phyloP scores from a whole-genome alignment of 2,797 vertebrate genomes.

The Sebastes matsubarae region DNA sequence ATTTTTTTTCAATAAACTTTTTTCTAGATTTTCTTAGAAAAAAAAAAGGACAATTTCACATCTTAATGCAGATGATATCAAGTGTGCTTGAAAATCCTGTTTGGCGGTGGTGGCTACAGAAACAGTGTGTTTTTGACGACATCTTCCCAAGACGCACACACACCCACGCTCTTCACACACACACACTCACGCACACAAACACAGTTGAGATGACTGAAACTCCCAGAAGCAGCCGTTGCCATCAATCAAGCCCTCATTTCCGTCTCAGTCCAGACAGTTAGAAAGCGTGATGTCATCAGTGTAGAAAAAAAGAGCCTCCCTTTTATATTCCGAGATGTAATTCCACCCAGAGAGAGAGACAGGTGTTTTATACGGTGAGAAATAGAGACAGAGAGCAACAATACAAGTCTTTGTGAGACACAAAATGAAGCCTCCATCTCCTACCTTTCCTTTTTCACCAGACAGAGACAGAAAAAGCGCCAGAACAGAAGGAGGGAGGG shows the following conservation, averaged over 20 bases:
- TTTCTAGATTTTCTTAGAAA: conserved; percentile 88
- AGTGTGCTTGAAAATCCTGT: conserved; percentile 98
- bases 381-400: conserved; percentile 71
- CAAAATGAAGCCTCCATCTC: conserved; percentile 82
- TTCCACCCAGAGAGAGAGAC: conserved; percentile 81
- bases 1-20: conserved; percentile 85
- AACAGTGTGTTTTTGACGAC: conserved; percentile 83
- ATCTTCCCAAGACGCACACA: conserved; percentile 41
- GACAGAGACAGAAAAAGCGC: conserved; percentile 59
- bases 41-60: conserved; percentile 90
- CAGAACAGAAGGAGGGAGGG: conserved; percentile 38
- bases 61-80: conserved; percentile 96
- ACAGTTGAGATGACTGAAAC: conserved; percentile 82
- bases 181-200: conserved; percentile 11
- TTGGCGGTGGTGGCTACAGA: conserved; percentile 91
- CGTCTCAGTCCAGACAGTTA: conserved; percentile 75
- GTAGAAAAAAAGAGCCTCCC: conserved; percentile 74
- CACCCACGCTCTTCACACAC: background rate
- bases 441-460: conserved; percentile 83
- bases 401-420: conserved; percentile 87
- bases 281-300: conserved; percentile 84
- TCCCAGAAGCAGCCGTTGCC: conserved; percentile 84
- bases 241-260: conserved; percentile 88
- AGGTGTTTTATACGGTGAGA: conserved; percentile 78
- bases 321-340: conserved; percentile 85